Percentiles rank a stretch among this genome's conserved stretches.
phyloP scores from a whole-genome alignment of 1,140 invertebrate genomes.

The Cryptotermes secundus region DNA sequence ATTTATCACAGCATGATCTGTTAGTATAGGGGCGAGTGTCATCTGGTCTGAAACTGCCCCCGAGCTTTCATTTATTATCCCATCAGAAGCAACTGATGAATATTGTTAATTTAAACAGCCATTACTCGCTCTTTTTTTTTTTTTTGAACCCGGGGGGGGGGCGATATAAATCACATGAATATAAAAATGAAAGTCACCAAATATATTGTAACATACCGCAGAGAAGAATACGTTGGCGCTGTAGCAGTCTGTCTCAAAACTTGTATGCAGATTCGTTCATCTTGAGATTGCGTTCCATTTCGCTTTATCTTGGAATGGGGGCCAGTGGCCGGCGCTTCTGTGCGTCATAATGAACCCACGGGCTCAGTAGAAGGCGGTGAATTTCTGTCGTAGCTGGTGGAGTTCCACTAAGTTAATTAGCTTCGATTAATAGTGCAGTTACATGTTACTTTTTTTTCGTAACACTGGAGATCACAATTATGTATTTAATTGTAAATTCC shows the following conservation, averaged over 20 bases:
- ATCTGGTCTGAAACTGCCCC: neutral
- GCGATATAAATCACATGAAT: neutral
- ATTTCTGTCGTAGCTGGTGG: too few relatives aligned
- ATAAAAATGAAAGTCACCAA: conserved; percentile 4
- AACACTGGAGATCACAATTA: too few relatives aligned
- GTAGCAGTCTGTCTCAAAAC: neutral
- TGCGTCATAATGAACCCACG: too few relatives aligned
- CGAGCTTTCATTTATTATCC: conserved; percentile 8
- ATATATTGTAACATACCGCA: conserved; percentile 10
- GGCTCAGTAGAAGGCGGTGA: too few relatives aligned
- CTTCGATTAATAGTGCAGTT: too few relatives aligned
- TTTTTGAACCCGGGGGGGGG: neutral
- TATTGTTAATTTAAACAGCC: conserved; percentile 17
- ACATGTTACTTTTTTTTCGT: too few relatives aligned
- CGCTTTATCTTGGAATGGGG: too few relatives aligned
- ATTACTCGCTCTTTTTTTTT: neutral
- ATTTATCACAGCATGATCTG: conserved; percentile 11
- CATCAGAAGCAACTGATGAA: conserved; percentile 9
- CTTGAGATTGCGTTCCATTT: neutral
- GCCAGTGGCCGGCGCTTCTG: too few relatives aligned
- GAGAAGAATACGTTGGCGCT: neutral
- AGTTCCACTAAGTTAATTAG: too few relatives aligned
- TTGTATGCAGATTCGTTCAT: neutral
- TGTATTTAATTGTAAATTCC: too few relatives aligned
- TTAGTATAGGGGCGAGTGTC: neutral